Evolutionary conservation across 2,113 vertebrate species (phyloP), one percentile per base, ranked within the genome.

Genomic region (Chaetorhynchus papuensis): DNA sequence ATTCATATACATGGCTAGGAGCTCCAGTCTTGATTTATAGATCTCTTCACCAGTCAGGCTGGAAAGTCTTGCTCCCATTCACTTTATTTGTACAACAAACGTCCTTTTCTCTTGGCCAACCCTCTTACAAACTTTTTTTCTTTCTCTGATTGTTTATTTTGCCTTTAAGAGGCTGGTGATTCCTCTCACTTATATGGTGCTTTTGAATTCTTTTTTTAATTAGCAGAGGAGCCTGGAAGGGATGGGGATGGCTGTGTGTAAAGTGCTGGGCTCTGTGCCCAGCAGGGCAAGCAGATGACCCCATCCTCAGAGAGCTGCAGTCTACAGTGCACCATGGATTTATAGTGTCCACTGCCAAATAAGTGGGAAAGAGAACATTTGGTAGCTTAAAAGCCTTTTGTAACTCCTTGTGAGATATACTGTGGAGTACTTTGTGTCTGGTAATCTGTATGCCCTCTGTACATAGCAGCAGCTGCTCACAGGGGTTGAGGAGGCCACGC

Each of bases 41-140:
- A 95, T 49, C 60, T 89, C 39, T 82, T 76, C 74, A 94, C 91
- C 74, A 85, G 93, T 89, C 87, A 79, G 81, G 74, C 95, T 84
- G 91, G 95, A 95, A 97, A 94, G 81, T 92, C 96, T 97, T 91
- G 87, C 91, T 95, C 74, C 87, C 35, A 20, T 37, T 95, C 61
- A 63, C 72, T 91, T 91, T 94, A 89, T 97, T 94, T 96, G 87
- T 94, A 87, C 94, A 96, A 93, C 81, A 95, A 95, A 91, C 84
- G 87, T 89, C 87, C 91, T 95, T 93, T 96, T 91, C 91, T 91
- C 37, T 82, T 61, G 81, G 77, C 39, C 77, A 93, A 68, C 15
- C 31, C 65, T 56, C 33, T 90, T 92, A 57, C 22, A 88, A n/a
- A 30, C 42, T 10, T 60, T 45, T 80, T 82, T 77, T 79, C 17